Base-by-base conservation (phyloP, 2,113 vertebrate species). In the Hyperoodon ampullatus region DNA sequence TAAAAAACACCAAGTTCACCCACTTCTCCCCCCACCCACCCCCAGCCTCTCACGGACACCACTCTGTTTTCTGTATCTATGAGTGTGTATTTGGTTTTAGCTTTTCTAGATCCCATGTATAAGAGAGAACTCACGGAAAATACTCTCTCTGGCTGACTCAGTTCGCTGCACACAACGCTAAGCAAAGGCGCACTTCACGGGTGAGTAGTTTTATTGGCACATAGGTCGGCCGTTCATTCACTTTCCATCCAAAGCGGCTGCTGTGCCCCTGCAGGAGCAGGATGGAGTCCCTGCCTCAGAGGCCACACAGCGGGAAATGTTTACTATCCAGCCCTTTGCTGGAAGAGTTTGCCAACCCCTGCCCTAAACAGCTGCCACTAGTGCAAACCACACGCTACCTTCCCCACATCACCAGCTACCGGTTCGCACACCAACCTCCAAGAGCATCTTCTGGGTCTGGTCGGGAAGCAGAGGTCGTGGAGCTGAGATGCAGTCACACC, bases 171-270 rank as follows among this genome's bases (percentile, higher is more conserved):
- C 15, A 11, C 3, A 9, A 15, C 2, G 28, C 44, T 50, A 3
- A 30, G 3, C 10, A 44, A 11, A 75, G 42, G 72, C 16, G 10
- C 2, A 0, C 28, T 6, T 50, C 30, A 15, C 15, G 5, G 72
- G 4, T 0, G 44, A 33, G 15, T 0, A 1, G 26, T 50, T 50
- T 2, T 1, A 15, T 6, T 11, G 9, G 44, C 28, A 33, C 44
- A 19, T 8, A 33, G 0, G 8, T 33, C 10, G 28, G 44, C 44
- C 5, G 8, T 11, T 11, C 44, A 26, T 33, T 1, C 28, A 19
- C 72, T 75, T 28, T 50, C 44, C 44, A 19, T 2, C 47, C 1
- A 0, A 33, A 26, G 44, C 72, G 10, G 74, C 16, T 33, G 30
- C 44, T 1, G 10, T 0, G 8, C 18, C 44, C 23, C 16, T 0